phyloP scores from a whole-genome alignment of 2,888 invertebrate species.

The Zonitis immaculata region DNA sequence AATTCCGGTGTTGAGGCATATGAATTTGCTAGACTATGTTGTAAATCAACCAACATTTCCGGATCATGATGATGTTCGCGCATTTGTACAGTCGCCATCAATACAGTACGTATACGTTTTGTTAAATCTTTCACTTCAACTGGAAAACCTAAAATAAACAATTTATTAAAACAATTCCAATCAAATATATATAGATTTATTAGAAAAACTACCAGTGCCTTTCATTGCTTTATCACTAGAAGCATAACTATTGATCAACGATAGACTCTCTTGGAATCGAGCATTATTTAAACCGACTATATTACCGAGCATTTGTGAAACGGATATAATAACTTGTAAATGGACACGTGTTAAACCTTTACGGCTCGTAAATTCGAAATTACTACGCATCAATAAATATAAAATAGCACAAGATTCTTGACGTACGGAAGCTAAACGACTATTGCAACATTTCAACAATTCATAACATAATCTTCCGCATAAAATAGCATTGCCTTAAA shows the following conservation, averaged over 20 bases:
- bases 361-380: slow-evolving; percentile 83
- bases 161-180: no score
- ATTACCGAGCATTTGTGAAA: slow-evolving; percentile 88
- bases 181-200: no score
- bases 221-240: slow-evolving; percentile 92
- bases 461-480: slow-evolving; percentile 80
- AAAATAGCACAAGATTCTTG: slow-evolving; percentile 90
- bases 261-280: slow-evolving; percentile 91
- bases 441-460: slow-evolving; percentile 78
- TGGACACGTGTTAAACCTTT: slow-evolving; percentile 86
- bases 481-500: slow-evolving; percentile 65
- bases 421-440: slow-evolving; percentile 75
- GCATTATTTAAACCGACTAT: slow-evolving; percentile 87
- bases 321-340: slow-evolving; percentile 91
- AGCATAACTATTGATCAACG: slow-evolving; percentile 89
- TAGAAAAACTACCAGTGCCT: slow-evolving; percentile 63
- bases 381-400: slow-evolving; percentile 89
- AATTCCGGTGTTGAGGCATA: slow-evolving; percentile 93
- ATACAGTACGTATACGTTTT: slow-evolving; percentile 86
- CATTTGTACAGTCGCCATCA: slow-evolving; percentile 92
- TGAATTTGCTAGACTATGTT: slow-evolving; percentile 87
- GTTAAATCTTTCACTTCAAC: slow-evolving; percentile 91
- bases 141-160: slow-evolving; percentile 61
- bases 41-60: slow-evolving; percentile 85
- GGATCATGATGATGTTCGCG: slow-evolving; percentile 87